Evolutionary conservation across 2,113 vertebrate genomes (phyloP), one percentile per base, ranked within the genome.

Genomic region (Tretioscincus oriximinensis): DNA sequence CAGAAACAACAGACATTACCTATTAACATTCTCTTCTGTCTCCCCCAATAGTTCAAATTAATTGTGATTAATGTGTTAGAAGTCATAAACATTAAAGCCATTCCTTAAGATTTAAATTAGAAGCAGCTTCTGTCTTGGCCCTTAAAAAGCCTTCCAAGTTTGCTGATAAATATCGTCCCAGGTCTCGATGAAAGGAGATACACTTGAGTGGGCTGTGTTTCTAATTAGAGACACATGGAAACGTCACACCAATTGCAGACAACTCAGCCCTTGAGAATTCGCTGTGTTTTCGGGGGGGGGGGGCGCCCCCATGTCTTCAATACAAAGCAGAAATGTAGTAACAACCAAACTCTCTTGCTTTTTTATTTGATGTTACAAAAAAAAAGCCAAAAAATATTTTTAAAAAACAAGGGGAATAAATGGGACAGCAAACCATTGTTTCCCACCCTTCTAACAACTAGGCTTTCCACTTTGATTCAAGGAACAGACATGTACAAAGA

Each of bases 31-130:
- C 88, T 78, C 78, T 26, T 87, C 90, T 86, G 85, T 91, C 91
- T 92, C 86, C 86, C 83, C 77, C 91, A 88, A 94, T 86, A 70
- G 77, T 71, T 84, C 85, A 90, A 90, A 92, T 87, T 92, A 94
- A 92, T 87, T 84, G 85, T 87, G 85, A 93, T 87, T 88, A 93
- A 91, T 92, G 90, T 88, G 88, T 85, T 91, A 87, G 82, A 92
- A 92, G 89, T 91, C 89, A 88, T 84, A 87, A 92, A 88, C 86
- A 84, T 92, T 88, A 90, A 89, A 90, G 91, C 72, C 4, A 75
- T 85, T 76, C 88, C 83, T 88, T 29, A 86, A 86, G 82, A 90
- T 93, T 93, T 93, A 94, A 95, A 94, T 94, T 93, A 85, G 84
- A 94, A 93, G 91, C 84, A 92, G 88, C 86, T 86, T 88, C 88